Evolutionary conservation across 2,797 vertebrate genomes (phyloP).

Genomic region (Acanthis flammea): DNA sequence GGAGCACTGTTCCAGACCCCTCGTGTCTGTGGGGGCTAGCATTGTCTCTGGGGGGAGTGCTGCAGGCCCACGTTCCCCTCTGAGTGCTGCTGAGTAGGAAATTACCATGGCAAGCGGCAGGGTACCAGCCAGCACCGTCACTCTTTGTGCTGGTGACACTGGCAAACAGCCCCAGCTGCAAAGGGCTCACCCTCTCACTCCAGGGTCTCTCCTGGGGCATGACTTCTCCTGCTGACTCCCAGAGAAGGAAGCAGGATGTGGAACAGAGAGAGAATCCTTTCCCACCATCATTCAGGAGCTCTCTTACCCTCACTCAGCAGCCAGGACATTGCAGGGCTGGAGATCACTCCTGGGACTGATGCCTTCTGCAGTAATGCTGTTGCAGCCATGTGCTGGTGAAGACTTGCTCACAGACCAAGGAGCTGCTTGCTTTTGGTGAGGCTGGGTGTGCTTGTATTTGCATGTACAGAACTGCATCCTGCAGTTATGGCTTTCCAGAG

Average conservation of each 20-base stretch:
- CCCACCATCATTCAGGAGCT: neutral
- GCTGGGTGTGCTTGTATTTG: neutral
- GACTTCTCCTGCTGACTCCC: neutral
- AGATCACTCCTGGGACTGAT: neutral
- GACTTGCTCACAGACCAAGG: neutral
- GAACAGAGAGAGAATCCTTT: neutral
- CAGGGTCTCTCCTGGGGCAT: fast-evolving
- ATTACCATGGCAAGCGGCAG: neutral
- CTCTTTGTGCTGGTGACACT: neutral
- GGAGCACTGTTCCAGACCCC: no score
- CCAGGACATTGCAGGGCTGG: fast-evolving
- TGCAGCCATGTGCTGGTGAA: neutral
- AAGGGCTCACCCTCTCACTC: neutral
- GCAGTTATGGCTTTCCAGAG: neutral
- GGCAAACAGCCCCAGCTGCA: neutral
- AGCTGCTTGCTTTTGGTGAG: neutral
- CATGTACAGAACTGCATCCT: neutral
- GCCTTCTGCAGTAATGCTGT: neutral
- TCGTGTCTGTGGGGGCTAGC: fast-evolving
- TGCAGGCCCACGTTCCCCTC: neutral
- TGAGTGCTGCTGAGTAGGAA: neutral
- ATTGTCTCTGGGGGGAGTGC: neutral
- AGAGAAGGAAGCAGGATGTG: neutral
- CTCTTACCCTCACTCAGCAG: neutral
- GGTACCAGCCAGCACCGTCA: neutral